Percentiles rank a stretch among this genome's conserved stretches.
These are phyloP conservation scores for Xiphorhynchus erythropygius DNA, from an alignment of 2,797 vertebrate genomes.

Conservation along the genomic window DNA sequence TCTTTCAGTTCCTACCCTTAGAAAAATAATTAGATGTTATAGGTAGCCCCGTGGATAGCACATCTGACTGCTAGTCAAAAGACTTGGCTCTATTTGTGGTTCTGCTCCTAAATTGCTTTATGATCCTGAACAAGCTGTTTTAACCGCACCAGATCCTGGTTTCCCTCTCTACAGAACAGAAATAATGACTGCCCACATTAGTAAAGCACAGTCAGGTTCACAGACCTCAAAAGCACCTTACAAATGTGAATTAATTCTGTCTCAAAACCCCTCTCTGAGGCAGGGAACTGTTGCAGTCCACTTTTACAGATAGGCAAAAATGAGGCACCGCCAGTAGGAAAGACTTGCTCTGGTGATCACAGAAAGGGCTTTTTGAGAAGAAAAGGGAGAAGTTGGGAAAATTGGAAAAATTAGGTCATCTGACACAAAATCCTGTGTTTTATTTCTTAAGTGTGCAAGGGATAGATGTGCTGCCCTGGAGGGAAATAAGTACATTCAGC, in stretches of 20 bases:
- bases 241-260: slow-evolving; percentile 32
- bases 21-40: slow-evolving; percentile 49
- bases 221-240: slow-evolving; percentile 25
- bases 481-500: not conserved
- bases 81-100: slow-evolving; percentile 24
- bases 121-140: slow-evolving; percentile 43
- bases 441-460: not conserved
- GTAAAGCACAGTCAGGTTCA: slow-evolving; percentile 22
- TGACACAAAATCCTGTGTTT: not conserved
- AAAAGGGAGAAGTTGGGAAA: not conserved
- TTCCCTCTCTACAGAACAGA: not conserved
- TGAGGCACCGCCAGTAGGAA: not conserved
- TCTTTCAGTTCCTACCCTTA: not conserved
- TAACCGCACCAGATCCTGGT: not conserved
- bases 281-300: not conserved
- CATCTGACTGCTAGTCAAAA: slow-evolving; percentile 34
- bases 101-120: slow-evolving; percentile 25
- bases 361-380: not conserved
- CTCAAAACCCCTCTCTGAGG: not conserved
- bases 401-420: slow-evolving; percentile 22
- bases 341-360: not conserved
- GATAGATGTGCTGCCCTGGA: not conserved
- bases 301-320: not conserved
- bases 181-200: slow-evolving; percentile 39
- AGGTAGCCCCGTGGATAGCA: slow-evolving; percentile 21